Base-by-base conservation (phyloP, 2,113 vertebrate genomes). In the Bucco capensis region DNA sequence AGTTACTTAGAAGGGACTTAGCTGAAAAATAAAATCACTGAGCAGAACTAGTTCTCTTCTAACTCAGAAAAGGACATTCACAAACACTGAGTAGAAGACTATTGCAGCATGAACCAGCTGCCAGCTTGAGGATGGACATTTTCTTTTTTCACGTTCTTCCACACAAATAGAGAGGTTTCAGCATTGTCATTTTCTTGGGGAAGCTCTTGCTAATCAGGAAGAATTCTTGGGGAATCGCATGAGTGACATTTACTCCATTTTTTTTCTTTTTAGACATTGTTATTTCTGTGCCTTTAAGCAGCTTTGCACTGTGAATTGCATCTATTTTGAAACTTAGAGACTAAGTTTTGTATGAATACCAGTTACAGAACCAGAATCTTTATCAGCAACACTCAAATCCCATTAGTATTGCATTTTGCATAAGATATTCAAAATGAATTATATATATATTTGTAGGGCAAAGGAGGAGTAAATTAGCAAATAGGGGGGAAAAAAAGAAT, bases 361-460 rank as follows among this genome's bases (percentile, higher is more conserved):
- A 58, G 67, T 89, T 77, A 91, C 8, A 13, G 60, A 93, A 88
- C 27, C 37, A 72, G 89, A 92, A 90, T 78, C 62, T 56, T 80
- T 88, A 88, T 89, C 72, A 91, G 72, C 42, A 92, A 91, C 64
- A 74, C n/a, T 83, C 82, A 93, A 95, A 93, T 95, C 84, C 81
- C 81, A 70, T 90, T 85, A 90, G 91, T 85, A 80, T 76, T 89
- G 10, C 23, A 38, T 87, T 92, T 85, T 89, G 74, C 66, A 93
- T 93, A 95, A 96, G 89, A 89, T 77, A 93, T 93, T 93, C 86
- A 70, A 61, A 89, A 84, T 89, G 0, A 85, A 86, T 92, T 61
- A 69, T 38, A 90, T 70, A 53, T 75, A 50, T 81, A 92, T 66
- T 94, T 95, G 67, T 84, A 79, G 79, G 78, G 76, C 19, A 85